Percentiles rank a stretch among this genome's conserved stretches.
phyloP scores from a whole-genome alignment of 2,113 vertebrate species.

The Orientallactaga bullata region DNA sequence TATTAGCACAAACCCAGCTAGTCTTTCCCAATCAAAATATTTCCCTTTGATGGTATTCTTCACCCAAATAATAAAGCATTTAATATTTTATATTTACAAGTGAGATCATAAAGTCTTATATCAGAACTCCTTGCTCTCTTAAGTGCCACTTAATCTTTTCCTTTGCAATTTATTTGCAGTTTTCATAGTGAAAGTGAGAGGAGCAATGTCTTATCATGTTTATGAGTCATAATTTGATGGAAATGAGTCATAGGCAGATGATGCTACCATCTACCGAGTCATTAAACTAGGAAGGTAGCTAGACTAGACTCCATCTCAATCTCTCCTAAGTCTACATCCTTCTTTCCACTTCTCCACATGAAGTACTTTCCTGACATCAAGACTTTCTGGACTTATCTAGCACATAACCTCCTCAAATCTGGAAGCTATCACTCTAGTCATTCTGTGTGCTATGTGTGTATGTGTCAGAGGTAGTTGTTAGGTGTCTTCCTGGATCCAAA shows the following conservation, averaged over 20 bases:
- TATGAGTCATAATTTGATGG: slow-evolving; percentile 45
- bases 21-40: not conserved
- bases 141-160: not conserved
- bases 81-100: not conserved
- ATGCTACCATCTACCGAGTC: not conserved
- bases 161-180: not conserved
- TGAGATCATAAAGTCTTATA: not conserved
- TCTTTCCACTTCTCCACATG: not conserved
- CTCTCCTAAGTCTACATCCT: not conserved
- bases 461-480: no score
- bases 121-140: not conserved
- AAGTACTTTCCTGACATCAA: not conserved
- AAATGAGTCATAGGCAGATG: not conserved
- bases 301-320: not conserved
- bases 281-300: not conserved
- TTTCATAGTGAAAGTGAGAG: slow-evolving; percentile 26
- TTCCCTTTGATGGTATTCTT: not conserved
- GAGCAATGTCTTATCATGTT: slow-evolving; percentile 17
- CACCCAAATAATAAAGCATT: not conserved
- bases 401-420: not conserved
- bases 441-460: no score
- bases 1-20: not conserved
- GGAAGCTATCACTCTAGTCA: not conserved
- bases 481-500: no score
- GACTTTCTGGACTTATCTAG: not conserved